Percentiles rank a stretch among this genome's conserved stretches.
Conservation (phyloP, 2,113 vertebrate species). For the Capra hircus region DNA sequence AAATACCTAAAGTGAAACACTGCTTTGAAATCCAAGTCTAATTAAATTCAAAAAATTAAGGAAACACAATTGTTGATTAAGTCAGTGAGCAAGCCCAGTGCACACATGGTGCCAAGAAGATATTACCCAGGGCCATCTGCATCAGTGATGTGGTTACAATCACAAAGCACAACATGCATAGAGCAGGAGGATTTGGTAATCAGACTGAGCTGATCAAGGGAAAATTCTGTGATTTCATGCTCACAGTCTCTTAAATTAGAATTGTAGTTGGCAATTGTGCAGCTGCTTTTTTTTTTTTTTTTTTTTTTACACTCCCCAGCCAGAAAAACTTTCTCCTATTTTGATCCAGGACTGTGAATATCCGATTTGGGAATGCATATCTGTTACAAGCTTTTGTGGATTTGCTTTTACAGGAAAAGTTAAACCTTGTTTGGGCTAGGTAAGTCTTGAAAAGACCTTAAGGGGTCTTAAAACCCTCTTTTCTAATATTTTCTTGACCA, state of each 20-base stretch:
- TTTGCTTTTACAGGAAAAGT: constrained; percentile 6
- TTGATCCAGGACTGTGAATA: neutral
- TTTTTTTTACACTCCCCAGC: neutral
- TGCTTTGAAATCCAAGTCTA: neutral
- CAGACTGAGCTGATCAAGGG: neutral
- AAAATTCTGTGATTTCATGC: neutral
- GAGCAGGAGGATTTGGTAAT: neutral
- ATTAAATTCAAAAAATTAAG: neutral
- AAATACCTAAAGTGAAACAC: neutral
- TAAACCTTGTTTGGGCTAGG: neutral
- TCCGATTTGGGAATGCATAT: neutral
- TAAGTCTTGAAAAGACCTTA: neutral
- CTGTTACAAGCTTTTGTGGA: neutral
- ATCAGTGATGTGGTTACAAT: neutral
- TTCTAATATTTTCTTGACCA: neutral
- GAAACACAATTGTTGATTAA: neutral
- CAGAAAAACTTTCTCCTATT: neutral
- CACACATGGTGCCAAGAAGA: neutral
- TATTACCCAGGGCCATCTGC: neutral
- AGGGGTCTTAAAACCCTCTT: neutral
- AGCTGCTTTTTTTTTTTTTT: neutral
- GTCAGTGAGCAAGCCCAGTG: neutral
- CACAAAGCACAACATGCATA: neutral
- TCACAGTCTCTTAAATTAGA: neutral
- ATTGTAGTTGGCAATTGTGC: neutral